Evolutionary conservation across 2,797 vertebrate genomes (phyloP).

Genomic region (Pteronotus mesoamericanus): DNA sequence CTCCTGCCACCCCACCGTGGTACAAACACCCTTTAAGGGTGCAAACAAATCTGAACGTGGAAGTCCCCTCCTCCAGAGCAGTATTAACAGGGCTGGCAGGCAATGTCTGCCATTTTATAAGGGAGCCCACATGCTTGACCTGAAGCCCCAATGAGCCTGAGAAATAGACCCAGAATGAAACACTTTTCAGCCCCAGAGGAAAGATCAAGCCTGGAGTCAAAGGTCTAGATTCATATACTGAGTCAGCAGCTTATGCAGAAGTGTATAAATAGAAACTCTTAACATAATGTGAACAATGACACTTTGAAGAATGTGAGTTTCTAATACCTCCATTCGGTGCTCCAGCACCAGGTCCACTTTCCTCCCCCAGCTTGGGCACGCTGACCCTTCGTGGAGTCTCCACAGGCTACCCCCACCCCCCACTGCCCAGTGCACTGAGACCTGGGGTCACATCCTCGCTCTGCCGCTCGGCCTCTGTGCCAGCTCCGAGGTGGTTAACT

Average conservation of each 20-base stretch:
- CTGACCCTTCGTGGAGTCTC: fast-evolving
- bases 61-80: not conserved
- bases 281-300: not conserved
- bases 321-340: too few relatives aligned
- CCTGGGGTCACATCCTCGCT: too few relatives aligned
- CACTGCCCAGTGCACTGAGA: fast-evolving
- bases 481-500: not conserved
- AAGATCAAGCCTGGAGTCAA: not conserved
- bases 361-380: fast-evolving
- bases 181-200: not conserved
- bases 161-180: not conserved
- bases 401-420: too few relatives aligned
- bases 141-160: not conserved
- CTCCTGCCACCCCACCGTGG: too few relatives aligned
- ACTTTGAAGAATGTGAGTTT: not conserved
- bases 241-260: not conserved
- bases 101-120: not conserved
- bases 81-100: not conserved
- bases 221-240: not conserved
- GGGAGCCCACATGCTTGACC: not conserved
- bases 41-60: not conserved
- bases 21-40: not conserved
- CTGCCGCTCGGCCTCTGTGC: not conserved
- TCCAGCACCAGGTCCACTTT: too few relatives aligned
- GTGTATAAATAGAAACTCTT: not conserved